Evolutionary conservation across 2,888 invertebrate species (phyloP).

Genomic region (Tryphoninae sp.): DNA sequence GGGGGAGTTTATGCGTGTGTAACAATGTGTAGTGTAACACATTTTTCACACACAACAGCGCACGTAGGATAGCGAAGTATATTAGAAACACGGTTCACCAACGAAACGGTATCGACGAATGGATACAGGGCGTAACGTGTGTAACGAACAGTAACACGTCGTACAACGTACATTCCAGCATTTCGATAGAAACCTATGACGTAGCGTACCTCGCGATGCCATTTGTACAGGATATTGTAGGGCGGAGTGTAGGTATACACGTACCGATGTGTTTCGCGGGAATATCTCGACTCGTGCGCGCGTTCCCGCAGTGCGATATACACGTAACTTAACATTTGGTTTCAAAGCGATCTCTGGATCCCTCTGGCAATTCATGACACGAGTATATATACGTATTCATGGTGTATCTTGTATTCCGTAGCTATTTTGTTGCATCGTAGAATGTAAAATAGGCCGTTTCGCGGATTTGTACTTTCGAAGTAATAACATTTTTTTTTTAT

Average conservation of each 20-base stretch:
- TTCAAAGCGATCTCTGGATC: background rate
- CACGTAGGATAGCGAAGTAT: background rate
- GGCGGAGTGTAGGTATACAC: background rate
- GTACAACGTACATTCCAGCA: background rate
- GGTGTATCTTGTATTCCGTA: background rate
- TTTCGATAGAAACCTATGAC: constrained; percentile 42
- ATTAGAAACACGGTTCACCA: constrained; percentile 12
- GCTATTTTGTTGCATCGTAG: background rate
- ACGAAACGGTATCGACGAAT: constrained; percentile 17
- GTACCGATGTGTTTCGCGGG: background rate
- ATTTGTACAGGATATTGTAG: background rate
- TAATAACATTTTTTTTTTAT: background rate
- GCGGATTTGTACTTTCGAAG: background rate
- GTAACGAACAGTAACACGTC: constrained; percentile 37
- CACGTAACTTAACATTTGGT: background rate
- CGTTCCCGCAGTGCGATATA: background rate
- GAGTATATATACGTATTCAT: background rate
- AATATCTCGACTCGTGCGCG: background rate
- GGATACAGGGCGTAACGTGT: constrained; percentile 8
- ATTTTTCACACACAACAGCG: background rate
- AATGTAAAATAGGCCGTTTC: background rate
- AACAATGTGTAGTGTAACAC: constrained; percentile 23
- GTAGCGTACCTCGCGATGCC: background rate
- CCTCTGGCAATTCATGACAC: background rate
- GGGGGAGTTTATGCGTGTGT: background rate